Percentiles rank a stretch among this genome's conserved stretches.
Conservation (phyloP, 2,797 vertebrate species). For the Enteromius treurensis region DNA sequence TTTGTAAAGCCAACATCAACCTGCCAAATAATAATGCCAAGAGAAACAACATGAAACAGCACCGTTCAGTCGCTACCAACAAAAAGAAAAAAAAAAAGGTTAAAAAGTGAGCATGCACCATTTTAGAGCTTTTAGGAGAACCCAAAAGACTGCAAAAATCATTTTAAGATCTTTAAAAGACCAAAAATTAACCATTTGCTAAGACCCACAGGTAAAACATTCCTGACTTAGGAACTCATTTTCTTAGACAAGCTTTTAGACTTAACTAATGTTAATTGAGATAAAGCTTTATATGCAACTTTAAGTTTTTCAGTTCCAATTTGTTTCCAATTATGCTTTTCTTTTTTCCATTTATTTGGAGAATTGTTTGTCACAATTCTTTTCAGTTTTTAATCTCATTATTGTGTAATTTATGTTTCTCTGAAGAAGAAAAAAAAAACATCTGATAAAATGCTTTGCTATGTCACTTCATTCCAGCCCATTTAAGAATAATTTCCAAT, state of each 20-base stretch:
- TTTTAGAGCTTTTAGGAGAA: conserved; percentile 62
- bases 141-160: conserved; percentile 52
- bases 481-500: not conserved
- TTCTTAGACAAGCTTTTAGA: not conserved
- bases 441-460: not conserved
- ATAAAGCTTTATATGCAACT: not conserved
- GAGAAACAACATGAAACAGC: conserved; percentile 64
- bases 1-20: conserved; percentile 66
- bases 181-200: not conserved
- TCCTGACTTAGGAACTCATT: not conserved
- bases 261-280: not conserved
- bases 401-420: not conserved
- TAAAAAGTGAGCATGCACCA: conserved; percentile 58
- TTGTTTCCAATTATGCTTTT: not conserved
- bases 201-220: not conserved
- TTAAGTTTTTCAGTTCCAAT: not conserved
- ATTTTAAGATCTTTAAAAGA: not conserved
- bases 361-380: not conserved
- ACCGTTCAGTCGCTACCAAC: conserved; percentile 58
- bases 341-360: not conserved
- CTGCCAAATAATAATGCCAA: conserved; percentile 68
- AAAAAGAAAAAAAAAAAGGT: conserved; percentile 55
- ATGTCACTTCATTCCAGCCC: not conserved
- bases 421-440: not conserved
- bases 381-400: not conserved